Evolutionary conservation across 2,113 vertebrate species (phyloP).

Genomic region (Bombycilla garrulus): DNA sequence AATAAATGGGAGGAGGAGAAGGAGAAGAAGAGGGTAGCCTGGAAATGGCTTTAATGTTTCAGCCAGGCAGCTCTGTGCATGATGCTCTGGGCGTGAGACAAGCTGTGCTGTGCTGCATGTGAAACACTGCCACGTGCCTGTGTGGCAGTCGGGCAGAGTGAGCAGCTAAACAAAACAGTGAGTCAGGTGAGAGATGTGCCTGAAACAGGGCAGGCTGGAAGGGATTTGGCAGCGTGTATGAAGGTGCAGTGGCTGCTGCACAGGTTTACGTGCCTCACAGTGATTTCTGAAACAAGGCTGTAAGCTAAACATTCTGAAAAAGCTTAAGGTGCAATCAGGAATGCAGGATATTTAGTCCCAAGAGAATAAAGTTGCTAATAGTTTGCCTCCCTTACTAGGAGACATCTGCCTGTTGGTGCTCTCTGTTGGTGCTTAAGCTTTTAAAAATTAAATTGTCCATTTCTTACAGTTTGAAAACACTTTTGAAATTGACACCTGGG

Average conservation of each 20-base stretch:
- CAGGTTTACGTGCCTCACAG: not conserved
- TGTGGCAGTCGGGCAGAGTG: not conserved
- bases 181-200: not conserved
- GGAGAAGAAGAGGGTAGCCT: no score
- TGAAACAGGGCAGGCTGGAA: not conserved
- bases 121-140: not conserved
- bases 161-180: not conserved
- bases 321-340: not conserved
- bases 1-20: not conserved
- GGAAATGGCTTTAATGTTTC: not conserved
- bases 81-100: not conserved
- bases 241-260: not conserved
- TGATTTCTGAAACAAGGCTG: not conserved
- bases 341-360: not conserved
- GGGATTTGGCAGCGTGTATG: not conserved
- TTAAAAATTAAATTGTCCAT: not conserved
- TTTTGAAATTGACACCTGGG: not conserved
- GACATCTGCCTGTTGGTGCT: not conserved
- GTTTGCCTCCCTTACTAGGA: not conserved
- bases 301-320: not conserved
- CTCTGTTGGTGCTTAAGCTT: accelerated
- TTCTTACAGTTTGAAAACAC: not conserved
- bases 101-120: not conserved
- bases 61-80: not conserved
- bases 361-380: not conserved